A percentile compares a stretch with the other conserved stretches of the same genome.
phyloP scores from a whole-genome alignment of 2,888 invertebrate species.

The Lasioglossum morio region DNA sequence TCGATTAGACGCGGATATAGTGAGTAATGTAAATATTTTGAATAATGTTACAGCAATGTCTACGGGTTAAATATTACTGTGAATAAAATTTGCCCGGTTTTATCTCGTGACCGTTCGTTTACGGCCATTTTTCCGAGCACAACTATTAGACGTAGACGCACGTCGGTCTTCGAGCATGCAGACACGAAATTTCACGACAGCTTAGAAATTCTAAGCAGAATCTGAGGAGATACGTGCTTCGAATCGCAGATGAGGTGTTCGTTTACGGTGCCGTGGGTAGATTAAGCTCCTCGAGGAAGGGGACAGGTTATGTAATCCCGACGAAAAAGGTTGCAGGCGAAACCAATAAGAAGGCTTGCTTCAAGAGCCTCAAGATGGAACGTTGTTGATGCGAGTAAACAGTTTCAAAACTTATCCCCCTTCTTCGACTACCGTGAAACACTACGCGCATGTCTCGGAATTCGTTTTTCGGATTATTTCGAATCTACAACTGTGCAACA shows the following conservation, averaged over 20 bases:
- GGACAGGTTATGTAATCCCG: slow-evolving; percentile 43
- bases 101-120: neutral
- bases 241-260: slow-evolving; percentile 48
- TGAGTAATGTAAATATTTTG: too few relatives aligned
- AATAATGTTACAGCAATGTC: too few relatives aligned
- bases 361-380: neutral
- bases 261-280: slow-evolving; percentile 33
- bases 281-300: slow-evolving; percentile 37
- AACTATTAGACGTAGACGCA: neutral
- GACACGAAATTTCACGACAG: slow-evolving; percentile 38
- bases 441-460: slow-evolving; percentile 40
- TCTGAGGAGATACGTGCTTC: slow-evolving; percentile 44
- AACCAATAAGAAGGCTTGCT: slow-evolving; percentile 44
- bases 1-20: too few relatives aligned
- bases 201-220: slow-evolving; percentile 46
- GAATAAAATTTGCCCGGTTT: neutral
- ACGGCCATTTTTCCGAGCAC: neutral
- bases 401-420: slow-evolving; percentile 30
- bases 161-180: neutral
- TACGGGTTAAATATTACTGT: neutral
- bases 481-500: neutral
- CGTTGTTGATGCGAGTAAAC: slow-evolving; percentile 22
- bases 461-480: slow-evolving; percentile 21
- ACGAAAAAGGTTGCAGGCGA: slow-evolving; percentile 48
- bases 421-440: neutral